Conservation (phyloP, 2,113 vertebrate genomes). For the Coreoperca whiteheadi region DNA sequence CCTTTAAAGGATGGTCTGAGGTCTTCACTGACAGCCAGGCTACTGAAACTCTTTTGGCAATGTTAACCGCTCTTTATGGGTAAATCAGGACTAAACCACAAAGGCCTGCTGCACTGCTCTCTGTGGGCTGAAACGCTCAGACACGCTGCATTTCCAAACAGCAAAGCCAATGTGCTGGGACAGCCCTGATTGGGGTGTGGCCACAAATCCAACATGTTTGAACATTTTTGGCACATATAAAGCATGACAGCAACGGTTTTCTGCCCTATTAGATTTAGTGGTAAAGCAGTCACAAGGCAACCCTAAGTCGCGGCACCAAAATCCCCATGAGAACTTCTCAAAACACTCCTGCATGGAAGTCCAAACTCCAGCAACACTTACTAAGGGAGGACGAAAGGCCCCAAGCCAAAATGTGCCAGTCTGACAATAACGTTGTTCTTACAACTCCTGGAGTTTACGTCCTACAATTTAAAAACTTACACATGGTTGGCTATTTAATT, state of each 20-base stretch:
- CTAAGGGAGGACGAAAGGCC: neutral
- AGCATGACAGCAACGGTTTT: neutral
- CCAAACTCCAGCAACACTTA: neutral
- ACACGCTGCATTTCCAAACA: constrained; percentile 1
- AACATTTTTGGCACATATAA: neutral
- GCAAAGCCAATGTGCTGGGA: neutral
- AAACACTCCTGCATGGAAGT: neutral
- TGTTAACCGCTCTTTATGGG: constrained; percentile 24
- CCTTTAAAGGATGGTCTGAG: neutral
- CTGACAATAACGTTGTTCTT: neutral
- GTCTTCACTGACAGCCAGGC: constrained; percentile 19
- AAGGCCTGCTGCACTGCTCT: constrained; percentile 9
- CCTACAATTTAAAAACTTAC: neutral
- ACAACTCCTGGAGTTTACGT: neutral
- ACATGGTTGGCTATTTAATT: neutral
- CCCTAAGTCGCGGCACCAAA: neutral
- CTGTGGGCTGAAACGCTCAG: neutral
- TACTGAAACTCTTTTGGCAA: constrained; percentile 19
- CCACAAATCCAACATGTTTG: neutral
- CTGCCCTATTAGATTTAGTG: neutral
- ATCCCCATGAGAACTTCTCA: neutral
- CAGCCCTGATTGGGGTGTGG: neutral
- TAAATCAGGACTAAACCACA: constrained; percentile 27
- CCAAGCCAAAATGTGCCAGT: neutral
- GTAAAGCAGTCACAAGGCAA: neutral